phyloP scores from a whole-genome alignment of 1,140 invertebrate species.

The Zaprionus ghesquierei region DNA sequence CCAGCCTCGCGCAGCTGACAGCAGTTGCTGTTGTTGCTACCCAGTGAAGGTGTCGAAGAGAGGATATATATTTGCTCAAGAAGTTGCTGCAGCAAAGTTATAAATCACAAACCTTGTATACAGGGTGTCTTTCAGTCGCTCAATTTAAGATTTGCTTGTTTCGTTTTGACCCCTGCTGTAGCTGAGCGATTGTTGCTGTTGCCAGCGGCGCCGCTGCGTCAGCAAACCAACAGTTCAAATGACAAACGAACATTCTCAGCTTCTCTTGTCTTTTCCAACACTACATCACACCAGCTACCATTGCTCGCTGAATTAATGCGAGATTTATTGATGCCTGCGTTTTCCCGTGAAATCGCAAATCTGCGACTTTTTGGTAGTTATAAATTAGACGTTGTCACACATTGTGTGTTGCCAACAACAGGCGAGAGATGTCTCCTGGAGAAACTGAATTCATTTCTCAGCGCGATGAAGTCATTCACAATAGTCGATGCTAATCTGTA shows the following conservation, averaged over 20 bases:
- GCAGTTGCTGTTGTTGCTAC: constrained; percentile 35
- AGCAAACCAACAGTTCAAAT: constrained; percentile 50
- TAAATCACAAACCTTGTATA: too few relatives aligned
- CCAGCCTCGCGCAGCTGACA: constrained; percentile 54
- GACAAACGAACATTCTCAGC: constrained; percentile 32
- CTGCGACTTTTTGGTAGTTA: constrained; percentile 65
- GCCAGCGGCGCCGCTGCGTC: constrained; percentile 14
- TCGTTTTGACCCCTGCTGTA: background rate
- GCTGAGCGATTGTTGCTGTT: constrained; percentile 12
- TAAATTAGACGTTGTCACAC: constrained; percentile 58
- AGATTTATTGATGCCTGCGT: constrained; percentile 65
- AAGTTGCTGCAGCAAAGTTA: background rate
- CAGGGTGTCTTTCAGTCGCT: background rate
- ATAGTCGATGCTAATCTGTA: constrained; percentile 8
- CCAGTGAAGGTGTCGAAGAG: background rate
- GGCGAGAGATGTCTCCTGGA: background rate
- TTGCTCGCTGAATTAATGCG: constrained; percentile 54
- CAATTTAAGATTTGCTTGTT: background rate
- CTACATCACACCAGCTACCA: background rate
- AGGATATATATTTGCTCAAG: background rate
- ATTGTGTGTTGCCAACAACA: constrained; percentile 9
- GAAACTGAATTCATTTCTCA: constrained; percentile 46
- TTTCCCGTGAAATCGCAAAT: constrained; percentile 38
- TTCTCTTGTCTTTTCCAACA: background rate
- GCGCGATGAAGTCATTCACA: constrained; percentile 32